Conservation (phyloP, 2,888 invertebrate genomes). For the Suillia variegata region DNA sequence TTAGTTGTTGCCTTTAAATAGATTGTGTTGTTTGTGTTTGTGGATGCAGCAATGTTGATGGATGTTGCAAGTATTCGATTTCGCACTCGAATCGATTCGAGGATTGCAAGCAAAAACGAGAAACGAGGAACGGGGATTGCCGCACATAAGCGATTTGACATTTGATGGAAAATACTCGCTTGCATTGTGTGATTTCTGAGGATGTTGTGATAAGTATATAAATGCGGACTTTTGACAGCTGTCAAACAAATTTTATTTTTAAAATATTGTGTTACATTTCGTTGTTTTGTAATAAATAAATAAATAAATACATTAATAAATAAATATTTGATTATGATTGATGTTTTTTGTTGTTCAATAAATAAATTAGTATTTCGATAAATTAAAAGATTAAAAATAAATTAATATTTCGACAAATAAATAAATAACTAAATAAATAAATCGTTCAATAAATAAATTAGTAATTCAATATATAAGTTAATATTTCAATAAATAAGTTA, state of each 20-base stretch:
- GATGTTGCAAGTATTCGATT: neutral
- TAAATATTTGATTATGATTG: neutral
- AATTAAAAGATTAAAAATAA: neutral
- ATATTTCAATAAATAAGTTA: no score
- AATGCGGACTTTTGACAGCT: neutral
- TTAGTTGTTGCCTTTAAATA: neutral
- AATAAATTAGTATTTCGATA: neutral
- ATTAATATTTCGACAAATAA: neutral
- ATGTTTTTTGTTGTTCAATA: neutral
- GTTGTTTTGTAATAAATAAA: neutral
- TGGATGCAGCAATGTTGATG: neutral
- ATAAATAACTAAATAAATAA: neutral
- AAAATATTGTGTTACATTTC: neutral
- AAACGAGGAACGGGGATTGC: no score
- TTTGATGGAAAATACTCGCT: no score
- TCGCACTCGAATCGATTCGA: neutral
- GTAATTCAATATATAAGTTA: conserved; percentile 25
- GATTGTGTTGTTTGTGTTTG: neutral
- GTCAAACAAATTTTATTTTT: neutral
- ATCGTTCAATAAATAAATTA: neutral
- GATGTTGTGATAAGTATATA: no score
- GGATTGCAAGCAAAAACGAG: neutral
- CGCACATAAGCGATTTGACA: no score
- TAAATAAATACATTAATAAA: neutral
- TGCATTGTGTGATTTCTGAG: no score